phyloP scores from a whole-genome alignment of 2,888 invertebrate species.

The Thymelicus acteon region DNA sequence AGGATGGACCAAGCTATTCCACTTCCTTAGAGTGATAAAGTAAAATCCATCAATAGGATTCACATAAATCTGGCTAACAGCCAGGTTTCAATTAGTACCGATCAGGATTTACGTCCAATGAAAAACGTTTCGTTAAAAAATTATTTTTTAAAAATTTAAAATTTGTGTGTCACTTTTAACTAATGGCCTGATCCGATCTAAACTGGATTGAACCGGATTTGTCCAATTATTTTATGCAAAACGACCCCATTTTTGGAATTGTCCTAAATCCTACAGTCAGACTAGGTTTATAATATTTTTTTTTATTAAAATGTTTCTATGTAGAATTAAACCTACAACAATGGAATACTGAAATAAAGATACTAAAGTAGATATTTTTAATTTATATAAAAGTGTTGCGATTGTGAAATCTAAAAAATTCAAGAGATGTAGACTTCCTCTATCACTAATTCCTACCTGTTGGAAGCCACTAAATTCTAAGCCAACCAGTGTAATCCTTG shows the following conservation, averaged over 20 bases:
- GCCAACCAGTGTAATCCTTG: too few relatives aligned
- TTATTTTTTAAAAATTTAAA: slow-evolving; percentile 9
- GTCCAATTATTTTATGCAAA: slow-evolving; percentile 14
- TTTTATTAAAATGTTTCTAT: background rate
- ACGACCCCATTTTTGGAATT: background rate
- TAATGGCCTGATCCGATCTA: slow-evolving; percentile 11
- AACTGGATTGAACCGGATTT: slow-evolving; percentile 10
- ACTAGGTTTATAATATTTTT: background rate
- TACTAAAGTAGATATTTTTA: too few relatives aligned
- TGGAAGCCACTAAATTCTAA: too few relatives aligned
- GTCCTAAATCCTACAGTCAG: background rate
- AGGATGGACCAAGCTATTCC: too few relatives aligned
- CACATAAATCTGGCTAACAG: background rate
- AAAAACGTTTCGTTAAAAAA: background rate
- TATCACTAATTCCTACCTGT: too few relatives aligned
- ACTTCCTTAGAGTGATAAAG: too few relatives aligned
- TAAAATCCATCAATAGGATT: background rate
- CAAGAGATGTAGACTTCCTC: too few relatives aligned
- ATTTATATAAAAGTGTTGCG: too few relatives aligned
- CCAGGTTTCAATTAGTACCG: background rate
- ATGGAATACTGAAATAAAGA: too few relatives aligned
- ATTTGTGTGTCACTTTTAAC: slow-evolving; percentile 8
- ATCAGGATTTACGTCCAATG: slow-evolving; percentile 7
- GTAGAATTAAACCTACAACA: too few relatives aligned
- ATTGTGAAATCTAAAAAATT: too few relatives aligned